phyloP scores from a whole-genome alignment of 1,140 invertebrate species.

The Arion vulgaris region DNA sequence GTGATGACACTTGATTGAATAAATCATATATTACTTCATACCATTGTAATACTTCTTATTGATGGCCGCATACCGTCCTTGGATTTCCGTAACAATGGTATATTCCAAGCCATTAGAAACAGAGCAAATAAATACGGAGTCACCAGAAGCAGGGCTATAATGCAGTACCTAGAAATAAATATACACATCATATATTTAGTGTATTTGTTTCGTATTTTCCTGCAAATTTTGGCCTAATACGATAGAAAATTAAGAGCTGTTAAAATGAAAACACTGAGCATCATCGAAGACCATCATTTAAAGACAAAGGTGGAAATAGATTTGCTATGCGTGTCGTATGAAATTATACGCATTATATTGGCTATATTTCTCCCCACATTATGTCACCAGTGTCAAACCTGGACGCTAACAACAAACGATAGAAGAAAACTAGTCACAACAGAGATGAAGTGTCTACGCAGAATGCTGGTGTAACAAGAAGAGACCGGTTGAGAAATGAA shows the following conservation, averaged over 20 bases:
- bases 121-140: conserved; percentile 40
- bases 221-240: too few species aligned
- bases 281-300: background rate
- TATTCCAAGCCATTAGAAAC: conserved; percentile 46
- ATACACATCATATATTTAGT: background rate
- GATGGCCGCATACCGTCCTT: conserved; percentile 35
- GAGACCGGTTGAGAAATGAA: too few species aligned
- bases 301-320: background rate
- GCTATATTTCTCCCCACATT: too few species aligned
- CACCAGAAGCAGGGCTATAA: conserved; percentile 36
- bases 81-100: conserved; percentile 41
- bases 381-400: too few species aligned
- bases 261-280: background rate
- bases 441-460: too few species aligned
- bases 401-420: too few species aligned
- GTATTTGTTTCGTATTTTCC: too few species aligned
- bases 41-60: background rate
- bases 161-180: conserved; percentile 40
- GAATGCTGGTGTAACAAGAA: too few species aligned
- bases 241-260: background rate
- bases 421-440: too few species aligned
- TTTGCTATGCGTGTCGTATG: background rate
- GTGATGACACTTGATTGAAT: too few species aligned
- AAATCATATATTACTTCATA: background rate
- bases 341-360: background rate